phyloP scores from a whole-genome alignment of 2,113 vertebrate species.

The Eleginops maclovinus region DNA sequence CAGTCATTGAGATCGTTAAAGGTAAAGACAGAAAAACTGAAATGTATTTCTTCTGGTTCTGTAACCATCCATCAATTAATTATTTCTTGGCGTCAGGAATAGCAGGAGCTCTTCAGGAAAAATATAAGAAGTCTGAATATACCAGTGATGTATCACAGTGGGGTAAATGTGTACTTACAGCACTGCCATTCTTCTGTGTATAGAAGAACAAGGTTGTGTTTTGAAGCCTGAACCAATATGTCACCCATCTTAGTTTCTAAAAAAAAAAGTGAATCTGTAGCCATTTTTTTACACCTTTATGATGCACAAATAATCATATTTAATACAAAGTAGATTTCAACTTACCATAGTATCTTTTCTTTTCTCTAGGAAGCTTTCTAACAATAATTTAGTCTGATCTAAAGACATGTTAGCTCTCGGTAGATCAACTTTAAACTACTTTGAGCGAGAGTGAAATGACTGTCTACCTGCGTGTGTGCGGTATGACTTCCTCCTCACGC shows the following conservation, averaged over 20 bases:
- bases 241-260: conserved; percentile 80
- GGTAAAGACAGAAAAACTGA: neutral
- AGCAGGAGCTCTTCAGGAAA: too few relatives aligned
- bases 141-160: neutral
- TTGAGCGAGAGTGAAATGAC: neutral
- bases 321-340: neutral
- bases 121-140: neutral
- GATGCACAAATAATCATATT: neutral
- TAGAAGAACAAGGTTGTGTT: conserved; percentile 82
- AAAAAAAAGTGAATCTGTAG: neutral
- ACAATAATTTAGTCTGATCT: conserved; percentile 49
- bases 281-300: neutral
- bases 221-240: conserved; percentile 83
- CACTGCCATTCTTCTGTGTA: conserved; percentile 69
- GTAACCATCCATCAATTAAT: neutral
- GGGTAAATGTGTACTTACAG: conserved; percentile 60
- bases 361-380: conserved; percentile 85
- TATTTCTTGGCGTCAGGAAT: neutral
- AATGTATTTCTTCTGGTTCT: neutral
- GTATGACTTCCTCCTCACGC: conserved; percentile 65
- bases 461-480: conserved; percentile 29
- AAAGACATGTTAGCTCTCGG: conserved; percentile 65
- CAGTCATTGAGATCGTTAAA: neutral
- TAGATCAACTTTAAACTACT: neutral
- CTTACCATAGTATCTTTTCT: conserved; percentile 85